Percentiles rank a stretch among this genome's conserved stretches.
phyloP scores from a whole-genome alignment of 2,797 vertebrate genomes.

The Pogoniulus pusillus region DNA sequence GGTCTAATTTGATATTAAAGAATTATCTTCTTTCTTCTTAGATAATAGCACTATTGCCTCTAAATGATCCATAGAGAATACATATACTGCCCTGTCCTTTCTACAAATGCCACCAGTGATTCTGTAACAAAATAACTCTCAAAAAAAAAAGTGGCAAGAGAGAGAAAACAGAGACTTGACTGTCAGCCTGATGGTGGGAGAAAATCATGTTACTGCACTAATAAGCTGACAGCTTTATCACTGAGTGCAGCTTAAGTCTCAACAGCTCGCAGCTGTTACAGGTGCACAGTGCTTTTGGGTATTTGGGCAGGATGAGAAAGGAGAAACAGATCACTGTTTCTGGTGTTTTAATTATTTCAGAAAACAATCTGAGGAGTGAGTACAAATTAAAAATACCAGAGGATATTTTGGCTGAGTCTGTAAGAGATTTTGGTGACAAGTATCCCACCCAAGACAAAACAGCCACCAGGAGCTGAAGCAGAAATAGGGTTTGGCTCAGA shows the following conservation, averaged over 20 bases:
- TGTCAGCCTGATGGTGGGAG: neutral
- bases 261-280: neutral
- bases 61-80: neutral
- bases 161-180: too few relatives aligned
- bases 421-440: neutral
- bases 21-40: neutral
- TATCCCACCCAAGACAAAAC: neutral
- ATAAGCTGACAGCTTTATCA: neutral
- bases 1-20: neutral
- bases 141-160: too few relatives aligned
- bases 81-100: neutral
- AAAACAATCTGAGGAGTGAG: neutral
- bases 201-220: neutral
- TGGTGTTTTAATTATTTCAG: neutral
- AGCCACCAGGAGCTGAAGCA: neutral
- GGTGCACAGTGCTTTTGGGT: neutral
- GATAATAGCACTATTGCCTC: neutral
- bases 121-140: neutral
- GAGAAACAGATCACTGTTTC: neutral
- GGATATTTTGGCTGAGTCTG: neutral
- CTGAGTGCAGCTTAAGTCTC: neutral
- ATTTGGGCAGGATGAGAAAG: neutral
- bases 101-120: neutral
- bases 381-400: neutral
- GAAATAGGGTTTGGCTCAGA: neutral